These are phyloP conservation scores for Hypothenemus hampei DNA, from an alignment of 1,140 invertebrate species.

Conservation along the genomic window DNA sequence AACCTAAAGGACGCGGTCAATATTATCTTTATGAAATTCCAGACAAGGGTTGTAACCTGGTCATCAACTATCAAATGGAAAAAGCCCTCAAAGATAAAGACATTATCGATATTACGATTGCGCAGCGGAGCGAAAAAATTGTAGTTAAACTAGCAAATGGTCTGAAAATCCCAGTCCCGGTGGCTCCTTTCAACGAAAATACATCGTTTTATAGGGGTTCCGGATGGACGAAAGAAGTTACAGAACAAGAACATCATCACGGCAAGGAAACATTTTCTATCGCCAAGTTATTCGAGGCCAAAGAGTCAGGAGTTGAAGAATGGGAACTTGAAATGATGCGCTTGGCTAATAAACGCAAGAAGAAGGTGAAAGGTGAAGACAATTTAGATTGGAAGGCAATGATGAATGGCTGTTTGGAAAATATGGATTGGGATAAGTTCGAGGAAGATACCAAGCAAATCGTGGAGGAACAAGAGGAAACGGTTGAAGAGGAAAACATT, in stretches of 20 bases:
- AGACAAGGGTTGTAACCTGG: conserved; percentile 66
- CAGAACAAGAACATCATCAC: conserved; percentile 57
- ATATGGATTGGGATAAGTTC: conserved; percentile 45
- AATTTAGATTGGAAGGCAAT: conserved; percentile 41
- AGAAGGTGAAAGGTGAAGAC: conserved; percentile 46
- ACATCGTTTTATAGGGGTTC: conserved; percentile 59
- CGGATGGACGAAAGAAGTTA: conserved; percentile 54
- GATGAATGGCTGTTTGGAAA: conserved; percentile 38
- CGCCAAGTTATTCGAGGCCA: conserved; percentile 72
- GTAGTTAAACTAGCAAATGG: conserved; percentile 65
- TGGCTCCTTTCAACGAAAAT: conserved; percentile 56
- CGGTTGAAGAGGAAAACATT: conserved; percentile 41
- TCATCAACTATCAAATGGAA: conserved; percentile 68
- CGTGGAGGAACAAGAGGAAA: conserved; percentile 37
- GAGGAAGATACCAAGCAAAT: conserved; percentile 46
- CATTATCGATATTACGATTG: conserved; percentile 69
- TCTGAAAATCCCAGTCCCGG: conserved; percentile 62
- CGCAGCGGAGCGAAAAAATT: conserved; percentile 66
- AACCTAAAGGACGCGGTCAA: conserved; percentile 38
- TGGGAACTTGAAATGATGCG: conserved; percentile 48
- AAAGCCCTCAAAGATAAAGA: conserved; percentile 70
- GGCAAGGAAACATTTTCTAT: conserved; percentile 53
- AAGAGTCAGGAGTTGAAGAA: conserved; percentile 59
- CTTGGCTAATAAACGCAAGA: conserved; percentile 41
- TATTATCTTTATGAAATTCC: conserved; percentile 57